Percentiles rank a stretch among this genome's conserved stretches.
phyloP scores from a whole-genome alignment of 1,140 invertebrate genomes.

The Samia ricini region DNA sequence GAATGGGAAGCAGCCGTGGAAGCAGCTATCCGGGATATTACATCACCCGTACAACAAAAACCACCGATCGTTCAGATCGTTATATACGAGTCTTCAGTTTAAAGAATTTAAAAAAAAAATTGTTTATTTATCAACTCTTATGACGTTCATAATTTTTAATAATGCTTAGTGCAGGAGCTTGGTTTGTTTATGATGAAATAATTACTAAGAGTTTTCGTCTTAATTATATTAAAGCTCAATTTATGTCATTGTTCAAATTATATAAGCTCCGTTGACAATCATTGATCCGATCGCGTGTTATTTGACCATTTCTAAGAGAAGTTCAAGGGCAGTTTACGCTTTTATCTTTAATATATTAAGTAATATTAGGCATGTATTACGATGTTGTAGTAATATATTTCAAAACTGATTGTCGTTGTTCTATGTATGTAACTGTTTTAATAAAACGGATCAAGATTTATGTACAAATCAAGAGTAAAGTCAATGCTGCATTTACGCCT shows the following conservation, averaged over 20 bases:
- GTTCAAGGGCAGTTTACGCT: conserved; percentile 23
- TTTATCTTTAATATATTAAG: conserved; percentile 6
- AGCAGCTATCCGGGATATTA: conserved; percentile 84
- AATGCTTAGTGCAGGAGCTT: conserved; percentile 1
- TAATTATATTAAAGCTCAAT: neutral
- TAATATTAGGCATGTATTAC: neutral
- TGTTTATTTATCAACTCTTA: neutral
- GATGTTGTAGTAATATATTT: neutral
- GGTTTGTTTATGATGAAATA: conserved; percentile 4
- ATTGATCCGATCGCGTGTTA: conserved; percentile 20
- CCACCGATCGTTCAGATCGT: conserved; percentile 88
- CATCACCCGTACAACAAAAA: conserved; percentile 78
- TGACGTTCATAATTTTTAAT: neutral
- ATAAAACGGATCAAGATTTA: neutral
- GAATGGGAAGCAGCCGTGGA: conserved; percentile 86
- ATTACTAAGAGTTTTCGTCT: neutral
- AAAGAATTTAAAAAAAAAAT: conserved; percentile 29
- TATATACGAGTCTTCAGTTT: conserved; percentile 90
- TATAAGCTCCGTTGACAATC: conserved; percentile 17
- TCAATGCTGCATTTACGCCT: too few species aligned
- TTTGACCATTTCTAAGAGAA: conserved; percentile 21
- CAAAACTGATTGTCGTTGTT: neutral
- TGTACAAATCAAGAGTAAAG: too few species aligned
- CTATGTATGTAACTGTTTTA: neutral
- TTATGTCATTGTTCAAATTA: conserved; percentile 16